A percentile compares a stretch with the other conserved stretches of the same genome.
These are phyloP conservation scores for Phalanger gymnotis DNA, from an alignment of 2,797 vertebrate species.

Conservation along the genomic window DNA sequence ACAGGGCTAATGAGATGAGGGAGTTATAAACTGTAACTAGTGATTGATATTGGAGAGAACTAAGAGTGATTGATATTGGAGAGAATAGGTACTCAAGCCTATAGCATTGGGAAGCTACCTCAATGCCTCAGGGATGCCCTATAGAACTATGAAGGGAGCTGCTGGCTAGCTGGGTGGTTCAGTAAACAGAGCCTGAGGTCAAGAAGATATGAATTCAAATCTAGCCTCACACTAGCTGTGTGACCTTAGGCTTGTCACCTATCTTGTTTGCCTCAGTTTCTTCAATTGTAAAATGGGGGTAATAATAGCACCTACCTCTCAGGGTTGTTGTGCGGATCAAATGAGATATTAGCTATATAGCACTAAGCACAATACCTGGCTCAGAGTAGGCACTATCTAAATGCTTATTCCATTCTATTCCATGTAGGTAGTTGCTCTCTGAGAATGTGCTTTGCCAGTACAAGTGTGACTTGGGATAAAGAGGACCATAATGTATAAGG, in stretches of 20 bases:
- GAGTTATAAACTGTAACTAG: neutral
- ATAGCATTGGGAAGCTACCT: neutral
- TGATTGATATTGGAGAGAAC: neutral
- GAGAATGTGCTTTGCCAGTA: neutral
- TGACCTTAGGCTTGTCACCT: neutral
- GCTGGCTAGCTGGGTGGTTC: neutral
- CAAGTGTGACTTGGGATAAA: neutral
- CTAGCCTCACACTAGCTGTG: neutral
- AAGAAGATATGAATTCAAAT: neutral
- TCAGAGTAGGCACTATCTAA: neutral
- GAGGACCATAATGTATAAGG: neutral
- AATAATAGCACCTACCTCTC: neutral
- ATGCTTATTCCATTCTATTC: neutral
- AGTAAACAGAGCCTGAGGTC: neutral
- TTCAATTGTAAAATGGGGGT: neutral
- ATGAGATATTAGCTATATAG: neutral
- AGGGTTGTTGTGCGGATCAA: neutral
- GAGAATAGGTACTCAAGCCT: neutral
- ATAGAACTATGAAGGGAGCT: neutral
- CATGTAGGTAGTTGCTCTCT: neutral
- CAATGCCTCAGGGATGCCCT: neutral
- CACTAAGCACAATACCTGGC: neutral
- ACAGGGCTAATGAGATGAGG: neutral
- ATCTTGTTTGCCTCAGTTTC: neutral
- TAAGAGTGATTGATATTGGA: neutral